phyloP scores from a whole-genome alignment of 2,113 vertebrate species.

The Solenodon paradoxus region DNA sequence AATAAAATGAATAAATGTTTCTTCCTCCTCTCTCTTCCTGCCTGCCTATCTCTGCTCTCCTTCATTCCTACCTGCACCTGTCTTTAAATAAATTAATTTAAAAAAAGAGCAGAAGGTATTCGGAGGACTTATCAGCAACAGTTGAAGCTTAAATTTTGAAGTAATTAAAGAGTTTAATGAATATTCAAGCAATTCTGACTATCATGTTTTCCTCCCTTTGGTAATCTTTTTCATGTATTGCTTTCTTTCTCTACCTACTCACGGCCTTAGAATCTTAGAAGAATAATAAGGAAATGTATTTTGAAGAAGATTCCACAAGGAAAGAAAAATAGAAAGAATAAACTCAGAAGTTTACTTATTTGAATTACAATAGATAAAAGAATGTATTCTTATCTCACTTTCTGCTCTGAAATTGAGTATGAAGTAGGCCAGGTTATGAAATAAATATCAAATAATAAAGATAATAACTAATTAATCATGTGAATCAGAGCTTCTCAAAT shows the following conservation, averaged over 20 bases:
- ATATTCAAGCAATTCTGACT: background rate
- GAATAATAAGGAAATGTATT: background rate
- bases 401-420: background rate
- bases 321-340: background rate
- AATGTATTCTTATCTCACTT: background rate
- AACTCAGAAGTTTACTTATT: background rate
- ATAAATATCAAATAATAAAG: background rate
- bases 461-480: background rate
- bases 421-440: background rate
- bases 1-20: too few relatives aligned
- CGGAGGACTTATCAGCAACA: background rate
- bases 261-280: background rate
- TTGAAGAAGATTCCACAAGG: background rate
- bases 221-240: background rate
- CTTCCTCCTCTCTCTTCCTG: too few relatives aligned
- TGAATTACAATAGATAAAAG: background rate
- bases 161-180: background rate
- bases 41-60: too few relatives aligned
- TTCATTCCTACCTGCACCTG: too few relatives aligned
- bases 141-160: background rate
- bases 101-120: too few relatives aligned
- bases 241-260: background rate
- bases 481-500: background rate
- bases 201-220: background rate
- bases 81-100: too few relatives aligned